These are phyloP conservation scores for Agrochola circellaris DNA, from an alignment of 2,888 invertebrate species.

Conservation along the genomic window DNA sequence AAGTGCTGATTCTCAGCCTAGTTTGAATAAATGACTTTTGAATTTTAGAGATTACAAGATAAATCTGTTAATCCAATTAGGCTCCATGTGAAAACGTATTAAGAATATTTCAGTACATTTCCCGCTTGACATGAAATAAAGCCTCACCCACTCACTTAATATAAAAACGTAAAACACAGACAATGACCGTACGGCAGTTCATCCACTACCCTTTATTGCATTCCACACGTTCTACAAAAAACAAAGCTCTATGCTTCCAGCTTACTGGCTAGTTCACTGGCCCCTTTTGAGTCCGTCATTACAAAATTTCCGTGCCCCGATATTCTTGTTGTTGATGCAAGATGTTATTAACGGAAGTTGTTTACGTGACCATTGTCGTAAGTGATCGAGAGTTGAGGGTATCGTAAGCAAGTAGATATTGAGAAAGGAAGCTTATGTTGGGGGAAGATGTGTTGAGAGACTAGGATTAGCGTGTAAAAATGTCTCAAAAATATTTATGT, in stretches of 20 bases:
- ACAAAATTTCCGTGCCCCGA: conserved; percentile 44
- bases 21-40: too few species aligned
- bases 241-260: conserved; percentile 13
- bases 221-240: conserved; percentile 39
- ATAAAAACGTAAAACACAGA: conserved; percentile 51
- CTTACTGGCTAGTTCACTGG: conserved; percentile 13
- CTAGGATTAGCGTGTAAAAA: not conserved
- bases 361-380: conserved; percentile 26
- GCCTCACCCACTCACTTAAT: conserved; percentile 38
- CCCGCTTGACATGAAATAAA: not conserved
- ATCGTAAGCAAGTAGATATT: conserved; percentile 23
- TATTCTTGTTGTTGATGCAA: conserved; percentile 50
- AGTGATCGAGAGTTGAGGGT: conserved; percentile 16
- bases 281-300: conserved; percentile 42
- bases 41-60: not conserved
- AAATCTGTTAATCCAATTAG: not conserved
- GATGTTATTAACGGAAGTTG: conserved; percentile 55
- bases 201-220: conserved; percentile 58
- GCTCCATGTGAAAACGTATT: not conserved
- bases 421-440: conserved; percentile 4
- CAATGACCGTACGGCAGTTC: conserved; percentile 38
- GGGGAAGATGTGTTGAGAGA: not conserved
- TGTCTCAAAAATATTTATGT: not conserved
- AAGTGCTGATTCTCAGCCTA: too few species aligned
- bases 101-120: not conserved